Percentiles rank a stretch among this genome's conserved stretches.
Conservation (phyloP, 2,797 vertebrate genomes). For the Gouania willdenowi region DNA sequence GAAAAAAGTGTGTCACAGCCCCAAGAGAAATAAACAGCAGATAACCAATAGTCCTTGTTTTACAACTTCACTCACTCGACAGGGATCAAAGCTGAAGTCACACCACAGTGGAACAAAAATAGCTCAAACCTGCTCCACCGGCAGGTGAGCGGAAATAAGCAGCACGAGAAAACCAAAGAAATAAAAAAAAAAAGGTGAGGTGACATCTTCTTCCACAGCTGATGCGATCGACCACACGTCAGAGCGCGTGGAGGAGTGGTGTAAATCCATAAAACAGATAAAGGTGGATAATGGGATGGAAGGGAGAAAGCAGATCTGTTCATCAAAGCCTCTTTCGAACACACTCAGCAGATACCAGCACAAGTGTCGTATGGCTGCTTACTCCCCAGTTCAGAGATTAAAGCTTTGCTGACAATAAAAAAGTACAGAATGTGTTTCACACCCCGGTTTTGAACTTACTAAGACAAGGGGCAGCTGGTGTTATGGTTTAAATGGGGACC, state of each 20-base stretch:
- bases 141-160: slow-evolving; percentile 15
- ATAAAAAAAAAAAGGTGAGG: neutral
- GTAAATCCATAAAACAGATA: slow-evolving; percentile 73
- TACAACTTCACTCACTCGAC: slow-evolving; percentile 30
- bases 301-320: slow-evolving; percentile 63
- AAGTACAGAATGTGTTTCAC: no score
- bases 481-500: no score
- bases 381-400: slow-evolving; percentile 61
- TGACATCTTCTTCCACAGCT: slow-evolving; percentile 29
- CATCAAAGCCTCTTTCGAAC: slow-evolving; percentile 73
- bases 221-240: slow-evolving; percentile 50
- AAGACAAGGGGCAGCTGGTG: no score
- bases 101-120: slow-evolving; percentile 17
- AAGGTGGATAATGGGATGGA: slow-evolving; percentile 74
- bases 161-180: neutral
- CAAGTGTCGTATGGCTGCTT: slow-evolving; percentile 46
- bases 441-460: no score
- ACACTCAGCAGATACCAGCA: slow-evolving; percentile 62
- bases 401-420: slow-evolving; percentile 47
- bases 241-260: slow-evolving; percentile 53
- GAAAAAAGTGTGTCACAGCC: slow-evolving; percentile 37
- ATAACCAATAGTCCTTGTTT: slow-evolving; percentile 13
- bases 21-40: slow-evolving; percentile 25
- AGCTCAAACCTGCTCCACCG: slow-evolving; percentile 7
- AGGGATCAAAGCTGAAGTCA: slow-evolving; percentile 24